Base-by-base conservation (phyloP, 2,113 vertebrate genomes). In the Ophthalmolycus amberensis region DNA sequence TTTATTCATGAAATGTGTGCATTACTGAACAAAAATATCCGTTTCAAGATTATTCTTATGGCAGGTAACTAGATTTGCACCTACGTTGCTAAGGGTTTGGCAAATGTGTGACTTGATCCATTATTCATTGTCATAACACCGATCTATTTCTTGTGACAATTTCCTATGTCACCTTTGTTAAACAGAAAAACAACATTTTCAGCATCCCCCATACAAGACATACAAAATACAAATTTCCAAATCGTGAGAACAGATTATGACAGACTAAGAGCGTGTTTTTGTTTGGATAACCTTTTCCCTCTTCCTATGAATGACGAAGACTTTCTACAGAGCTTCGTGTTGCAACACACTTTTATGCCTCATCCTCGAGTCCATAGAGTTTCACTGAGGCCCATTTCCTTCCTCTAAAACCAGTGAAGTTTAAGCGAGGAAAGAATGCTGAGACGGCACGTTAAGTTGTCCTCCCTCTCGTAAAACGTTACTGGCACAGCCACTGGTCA, bases 381-480 rank as follows among this genome's bases (percentile, higher is more conserved):
- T 66, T 72, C 76, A 62, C 67, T 65, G 65, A 60, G 88, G 77
- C 75, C 76, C 50, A 72, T 88, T 94, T 93, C 93, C 94, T 95
- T 94, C 94, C 84, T 88, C 91, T 85, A 65, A 34, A 82, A 71
- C 37, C 82, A 80, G 82, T 90, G 52, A 91, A 89, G 81, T 91
- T 92, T 93, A 77, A 89, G 81, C 83, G 81, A 81, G 84, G 77
- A 71, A 67, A 90, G 69, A 95, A 89, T 78, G 94, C 94, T 94
- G 92, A 95, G 85, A 22, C 48, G 40, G 92, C 94, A 90, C 50
- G 76, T 94, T 93, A 88, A 85, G 86, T 80, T 89, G 83, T 54
- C 83, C 82, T 89, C 80, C 48, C 79, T 92, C 14, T 92, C 14
- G 54, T 92, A 90, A 93, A 91, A 77, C 1, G 83, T 92, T 80